phyloP scores from a whole-genome alignment of 2,888 invertebrate species.

The Dasysyrphus tricinctus region DNA sequence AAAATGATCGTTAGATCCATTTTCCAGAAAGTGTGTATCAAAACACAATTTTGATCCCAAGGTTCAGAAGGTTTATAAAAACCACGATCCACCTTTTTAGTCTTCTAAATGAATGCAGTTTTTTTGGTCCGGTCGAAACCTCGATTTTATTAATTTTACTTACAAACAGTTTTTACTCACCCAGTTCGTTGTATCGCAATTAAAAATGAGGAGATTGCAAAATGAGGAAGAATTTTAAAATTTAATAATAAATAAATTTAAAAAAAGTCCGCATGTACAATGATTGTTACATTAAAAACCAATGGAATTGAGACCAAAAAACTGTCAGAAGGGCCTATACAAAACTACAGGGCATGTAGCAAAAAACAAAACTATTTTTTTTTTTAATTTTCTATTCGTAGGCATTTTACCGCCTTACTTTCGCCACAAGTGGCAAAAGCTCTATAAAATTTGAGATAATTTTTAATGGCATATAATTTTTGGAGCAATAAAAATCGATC shows the following conservation, averaged over 20 bases:
- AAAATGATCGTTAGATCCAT: no score
- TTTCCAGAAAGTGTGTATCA: no score
- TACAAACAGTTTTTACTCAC: no score
- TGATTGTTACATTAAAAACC: no score
- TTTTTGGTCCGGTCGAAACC: no score
- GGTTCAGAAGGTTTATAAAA: no score
- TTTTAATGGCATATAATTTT: conserved; percentile 12
- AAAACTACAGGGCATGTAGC: background rate
- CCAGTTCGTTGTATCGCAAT: no score
- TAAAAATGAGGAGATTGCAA: background rate
- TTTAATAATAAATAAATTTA: background rate
- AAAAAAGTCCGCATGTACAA: no score
- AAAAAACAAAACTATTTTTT: background rate
- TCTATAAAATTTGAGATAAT: background rate
- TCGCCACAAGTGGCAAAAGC: background rate
- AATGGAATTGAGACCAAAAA: background rate
- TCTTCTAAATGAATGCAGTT: no score
- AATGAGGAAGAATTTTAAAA: background rate
- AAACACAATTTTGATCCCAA: no score
- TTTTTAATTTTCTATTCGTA: background rate
- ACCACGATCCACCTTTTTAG: no score
- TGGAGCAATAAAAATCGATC: background rate
- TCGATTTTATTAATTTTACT: no score
- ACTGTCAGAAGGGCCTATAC: background rate
- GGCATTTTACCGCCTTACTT: conserved; percentile 2